Evolutionary conservation across 2,888 invertebrate species (phyloP).

Genomic region (Netelia melanura): DNA sequence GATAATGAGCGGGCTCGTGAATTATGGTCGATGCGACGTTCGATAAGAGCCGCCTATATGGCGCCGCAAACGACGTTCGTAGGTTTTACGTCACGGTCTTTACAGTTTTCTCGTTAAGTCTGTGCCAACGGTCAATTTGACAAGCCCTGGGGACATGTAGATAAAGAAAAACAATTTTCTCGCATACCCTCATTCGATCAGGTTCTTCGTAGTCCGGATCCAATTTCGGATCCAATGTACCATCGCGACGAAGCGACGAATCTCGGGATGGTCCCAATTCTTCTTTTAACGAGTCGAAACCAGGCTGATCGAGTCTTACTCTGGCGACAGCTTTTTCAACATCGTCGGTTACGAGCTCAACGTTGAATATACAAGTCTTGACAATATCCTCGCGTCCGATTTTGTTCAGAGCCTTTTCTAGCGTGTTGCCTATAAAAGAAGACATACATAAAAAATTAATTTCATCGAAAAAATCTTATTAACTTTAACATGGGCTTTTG

Average conservation of each 20-base stretch:
- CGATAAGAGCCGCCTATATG: constrained; percentile 50
- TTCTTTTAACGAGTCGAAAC: constrained; percentile 89
- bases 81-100: not conserved
- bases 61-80: constrained; percentile 31
- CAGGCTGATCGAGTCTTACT: constrained; percentile 86
- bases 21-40: constrained; percentile 57
- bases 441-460: constrained; percentile 16
- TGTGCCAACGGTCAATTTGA: constrained; percentile 4
- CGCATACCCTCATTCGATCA: constrained; percentile 89
- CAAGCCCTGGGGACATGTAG: not conserved
- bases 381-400: constrained; percentile 94
- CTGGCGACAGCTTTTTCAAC: constrained; percentile 87
- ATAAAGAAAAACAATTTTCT: not conserved
- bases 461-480: not conserved
- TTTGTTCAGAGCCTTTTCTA: constrained; percentile 91
- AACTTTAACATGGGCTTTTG: constrained; percentile 9
- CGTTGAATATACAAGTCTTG: constrained; percentile 90
- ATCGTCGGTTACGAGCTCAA: constrained; percentile 92
- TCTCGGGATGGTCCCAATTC: constrained; percentile 91
- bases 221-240: constrained; percentile 86
- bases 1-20: constrained; percentile 64
- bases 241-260: constrained; percentile 89
- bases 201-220: constrained; percentile 87
- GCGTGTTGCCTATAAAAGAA: constrained; percentile 87
- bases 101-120: constrained; percentile 6